phyloP scores from a whole-genome alignment of 2,113 vertebrate genomes.

The Bos javanicus region DNA sequence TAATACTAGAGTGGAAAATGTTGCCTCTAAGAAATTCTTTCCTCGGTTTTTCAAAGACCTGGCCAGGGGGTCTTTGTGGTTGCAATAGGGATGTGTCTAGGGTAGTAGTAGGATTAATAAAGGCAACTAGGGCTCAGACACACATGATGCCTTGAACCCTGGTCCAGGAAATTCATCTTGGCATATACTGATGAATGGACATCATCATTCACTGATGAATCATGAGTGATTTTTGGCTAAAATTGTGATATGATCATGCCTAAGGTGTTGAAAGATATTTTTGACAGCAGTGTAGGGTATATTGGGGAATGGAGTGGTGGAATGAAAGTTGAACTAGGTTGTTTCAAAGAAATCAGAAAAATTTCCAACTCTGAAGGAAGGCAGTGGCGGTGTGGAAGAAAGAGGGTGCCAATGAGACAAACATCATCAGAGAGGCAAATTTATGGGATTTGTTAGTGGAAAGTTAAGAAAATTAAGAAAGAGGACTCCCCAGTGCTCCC shows the following conservation, averaged over 20 bases:
- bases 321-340: background rate
- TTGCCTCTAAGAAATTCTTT: background rate
- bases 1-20: background rate
- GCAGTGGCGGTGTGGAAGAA: background rate
- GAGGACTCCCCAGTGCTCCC: background rate
- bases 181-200: background rate
- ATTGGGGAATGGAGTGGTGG: background rate
- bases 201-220: background rate
- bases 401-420: background rate
- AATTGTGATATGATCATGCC: background rate
- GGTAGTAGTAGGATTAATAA: background rate
- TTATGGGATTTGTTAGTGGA: background rate
- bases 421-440: background rate
- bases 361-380: background rate
- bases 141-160: background rate
- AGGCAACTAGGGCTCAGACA: background rate
- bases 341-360: background rate
- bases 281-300: background rate
- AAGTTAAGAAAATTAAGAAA: background rate
- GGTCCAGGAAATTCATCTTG: background rate
- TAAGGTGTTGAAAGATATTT: background rate
- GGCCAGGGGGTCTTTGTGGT: background rate
- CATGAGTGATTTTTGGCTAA: background rate
- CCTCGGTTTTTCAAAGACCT: background rate
- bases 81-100: background rate